These are phyloP conservation scores for Pseudopleuronectes americanus DNA, from an alignment of 2,797 vertebrate species.

Conservation along the genomic window DNA sequence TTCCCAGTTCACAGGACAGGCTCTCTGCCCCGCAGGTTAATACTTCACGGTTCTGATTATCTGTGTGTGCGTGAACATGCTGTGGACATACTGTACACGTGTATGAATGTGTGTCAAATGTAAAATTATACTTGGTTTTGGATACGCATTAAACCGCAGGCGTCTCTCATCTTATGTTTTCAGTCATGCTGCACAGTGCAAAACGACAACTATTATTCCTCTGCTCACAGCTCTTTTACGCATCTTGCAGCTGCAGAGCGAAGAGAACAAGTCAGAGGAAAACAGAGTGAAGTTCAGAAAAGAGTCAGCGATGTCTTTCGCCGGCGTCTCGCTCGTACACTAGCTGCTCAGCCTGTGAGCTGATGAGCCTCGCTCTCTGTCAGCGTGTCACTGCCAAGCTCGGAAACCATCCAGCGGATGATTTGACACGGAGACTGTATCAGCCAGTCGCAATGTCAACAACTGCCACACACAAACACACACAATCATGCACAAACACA, in stretches of 20 bases:
- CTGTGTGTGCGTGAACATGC: slow-evolving; percentile 7
- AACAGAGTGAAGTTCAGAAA: slow-evolving; percentile 39
- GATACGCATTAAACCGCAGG: background rate
- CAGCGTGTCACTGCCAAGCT: slow-evolving; percentile 28
- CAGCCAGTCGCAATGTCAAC: slow-evolving; percentile 10
- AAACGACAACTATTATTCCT: slow-evolving; percentile 13
- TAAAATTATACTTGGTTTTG: slow-evolving; percentile 1
- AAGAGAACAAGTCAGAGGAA: background rate
- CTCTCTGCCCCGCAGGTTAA: slow-evolving; percentile 65
- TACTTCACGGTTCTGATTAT: slow-evolving; percentile 44
- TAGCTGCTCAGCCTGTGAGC: slow-evolving; percentile 21
- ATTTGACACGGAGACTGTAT: slow-evolving; percentile 42
- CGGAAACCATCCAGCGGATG: slow-evolving; percentile 42
- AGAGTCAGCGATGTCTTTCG: slow-evolving; percentile 40
- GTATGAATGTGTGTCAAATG: slow-evolving; percentile 6
- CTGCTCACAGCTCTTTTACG: slow-evolving; percentile 1
- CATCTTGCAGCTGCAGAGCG: background rate
- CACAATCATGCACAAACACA: background rate
- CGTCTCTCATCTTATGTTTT: slow-evolving; percentile 17
- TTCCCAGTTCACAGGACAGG: slow-evolving; percentile 50
- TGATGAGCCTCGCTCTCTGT: slow-evolving; percentile 31
- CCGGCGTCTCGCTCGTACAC: background rate
- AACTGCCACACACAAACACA: background rate
- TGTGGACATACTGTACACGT: slow-evolving; percentile 16
- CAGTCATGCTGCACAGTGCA: background rate